Percentiles rank a stretch among this genome's conserved stretches.
These are phyloP conservation scores for Anableps anableps DNA, from an alignment of 2,797 vertebrate genomes.

Conservation along the genomic window DNA sequence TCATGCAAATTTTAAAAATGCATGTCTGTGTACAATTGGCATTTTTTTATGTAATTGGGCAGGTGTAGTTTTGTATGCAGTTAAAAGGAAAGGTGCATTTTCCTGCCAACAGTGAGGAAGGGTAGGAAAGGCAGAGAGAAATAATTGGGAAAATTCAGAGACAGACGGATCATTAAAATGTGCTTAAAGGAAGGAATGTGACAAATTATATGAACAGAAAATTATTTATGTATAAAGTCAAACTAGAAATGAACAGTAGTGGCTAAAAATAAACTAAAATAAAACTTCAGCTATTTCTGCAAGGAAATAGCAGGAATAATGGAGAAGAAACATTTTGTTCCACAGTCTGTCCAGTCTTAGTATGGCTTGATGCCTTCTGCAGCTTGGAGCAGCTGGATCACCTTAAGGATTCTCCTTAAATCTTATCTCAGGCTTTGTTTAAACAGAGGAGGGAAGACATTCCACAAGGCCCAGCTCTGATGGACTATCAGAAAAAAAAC, in stretches of 20 bases:
- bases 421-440: conserved; percentile 85
- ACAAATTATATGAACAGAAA: conserved; percentile 65
- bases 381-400: conserved; percentile 77
- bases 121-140: conserved; percentile 37
- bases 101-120: conserved; percentile 49
- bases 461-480: conserved; percentile 66
- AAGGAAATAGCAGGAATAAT: conserved; percentile 17
- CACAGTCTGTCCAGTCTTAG: conserved; percentile 62
- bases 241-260: conserved; percentile 44
- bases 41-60: conserved; percentile 55
- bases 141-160: conserved; percentile 74
- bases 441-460: conserved; percentile 80
- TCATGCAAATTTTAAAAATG: conserved; percentile 51
- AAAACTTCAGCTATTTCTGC: background rate
- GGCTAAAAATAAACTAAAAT: conserved; percentile 44
- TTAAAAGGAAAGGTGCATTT: conserved; percentile 73
- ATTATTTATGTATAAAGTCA: conserved; percentile 68
- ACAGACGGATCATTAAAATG: conserved; percentile 65
- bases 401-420: conserved; percentile 82
- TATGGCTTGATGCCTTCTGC: conserved; percentile 63
- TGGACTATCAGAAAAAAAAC: conserved; percentile 68
- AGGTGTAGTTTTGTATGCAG: conserved; percentile 64
- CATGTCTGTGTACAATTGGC: conserved; percentile 58
- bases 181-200: conserved; percentile 66
- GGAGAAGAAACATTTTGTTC: conserved; percentile 55